Base-by-base conservation (phyloP, 2,888 invertebrate species). In the Limnephilus rhombicus region DNA sequence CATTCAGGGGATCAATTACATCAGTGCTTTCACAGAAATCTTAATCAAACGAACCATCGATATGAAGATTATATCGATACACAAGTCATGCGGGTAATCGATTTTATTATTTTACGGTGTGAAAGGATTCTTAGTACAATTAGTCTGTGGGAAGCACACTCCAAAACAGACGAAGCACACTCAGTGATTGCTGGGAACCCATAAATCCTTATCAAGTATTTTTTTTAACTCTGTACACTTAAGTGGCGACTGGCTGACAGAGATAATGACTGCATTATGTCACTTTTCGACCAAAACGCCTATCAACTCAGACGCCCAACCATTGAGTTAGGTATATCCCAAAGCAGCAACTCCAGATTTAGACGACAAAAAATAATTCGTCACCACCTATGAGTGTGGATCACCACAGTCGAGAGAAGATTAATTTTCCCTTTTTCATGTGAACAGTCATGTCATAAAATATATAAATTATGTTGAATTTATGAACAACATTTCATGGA, bases 231-330 rank as follows among this genome's bases (percentile, higher is more conserved):
- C 80, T 24, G 34, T 13, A 80, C n/a, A 80, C 24, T 88, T 68
- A 80, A 80, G 80, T 80, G 80, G 87, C 18, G 45, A 80, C 41
- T 80, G 88, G 87, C 11, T n/a, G 31, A 87, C 37, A 18, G 41
- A 68, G 37, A 89, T 89, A 89, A 80, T 37, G 37, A 80, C 37
- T 89, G 88, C 80, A 80, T 41, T 29, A 68, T 68, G 87, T 34
- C 87, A 68, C 68, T 68, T 89, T 80, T 86, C 80, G 34, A 89
- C 88, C 37, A 68, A 80, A 80, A 13, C 18, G n/a, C 80, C 18
- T 5, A 37, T 80, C 80, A 37, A 9, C 41, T 80, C 88, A n/a
- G 45, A n/a, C 41, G 31, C 87, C 9, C 13, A 53, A 49, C 49
- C 45, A 45, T 13, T 45, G 13, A 45, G 45, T 45, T 31, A 31